Evolutionary conservation across 2,113 vertebrate genomes (phyloP).

Genomic region (Cavia aperea): DNA sequence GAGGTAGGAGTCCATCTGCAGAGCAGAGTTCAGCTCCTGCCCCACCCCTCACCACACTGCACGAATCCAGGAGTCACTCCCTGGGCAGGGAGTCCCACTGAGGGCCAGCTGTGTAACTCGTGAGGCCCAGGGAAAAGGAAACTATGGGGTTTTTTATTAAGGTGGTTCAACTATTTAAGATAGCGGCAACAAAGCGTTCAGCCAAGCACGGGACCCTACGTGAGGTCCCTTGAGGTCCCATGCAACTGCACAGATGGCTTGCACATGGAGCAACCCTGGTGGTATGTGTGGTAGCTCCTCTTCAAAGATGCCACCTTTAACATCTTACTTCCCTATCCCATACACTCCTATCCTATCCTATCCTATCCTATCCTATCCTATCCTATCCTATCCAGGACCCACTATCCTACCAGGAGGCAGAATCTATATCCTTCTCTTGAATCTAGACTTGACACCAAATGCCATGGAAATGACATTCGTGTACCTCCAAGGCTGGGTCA

Average conservation of each 20-base stretch:
- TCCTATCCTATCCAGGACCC: no score
- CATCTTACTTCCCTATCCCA: background rate
- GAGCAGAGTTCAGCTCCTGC: background rate
- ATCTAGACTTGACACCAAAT: background rate
- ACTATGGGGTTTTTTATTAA: background rate
- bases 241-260: background rate
- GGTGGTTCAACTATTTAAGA: background rate
- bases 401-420: background rate
- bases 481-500: background rate
- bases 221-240: background rate
- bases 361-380: background rate
- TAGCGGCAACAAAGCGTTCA: background rate
- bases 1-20: background rate
- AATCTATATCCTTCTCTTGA: background rate
- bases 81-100: rapidly evolving
- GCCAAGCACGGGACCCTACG: background rate
- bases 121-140: background rate
- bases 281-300: background rate
- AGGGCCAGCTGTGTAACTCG: background rate
- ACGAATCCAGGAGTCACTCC: background rate
- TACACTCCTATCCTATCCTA: background rate
- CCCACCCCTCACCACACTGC: background rate
- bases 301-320: background rate
- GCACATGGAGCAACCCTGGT: no score
- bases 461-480: background rate